A percentile compares a stretch with the other conserved stretches of the same genome.
These are phyloP conservation scores for Fregetta grallaria DNA, from an alignment of 2,113 vertebrate genomes.

Conservation along the genomic window DNA sequence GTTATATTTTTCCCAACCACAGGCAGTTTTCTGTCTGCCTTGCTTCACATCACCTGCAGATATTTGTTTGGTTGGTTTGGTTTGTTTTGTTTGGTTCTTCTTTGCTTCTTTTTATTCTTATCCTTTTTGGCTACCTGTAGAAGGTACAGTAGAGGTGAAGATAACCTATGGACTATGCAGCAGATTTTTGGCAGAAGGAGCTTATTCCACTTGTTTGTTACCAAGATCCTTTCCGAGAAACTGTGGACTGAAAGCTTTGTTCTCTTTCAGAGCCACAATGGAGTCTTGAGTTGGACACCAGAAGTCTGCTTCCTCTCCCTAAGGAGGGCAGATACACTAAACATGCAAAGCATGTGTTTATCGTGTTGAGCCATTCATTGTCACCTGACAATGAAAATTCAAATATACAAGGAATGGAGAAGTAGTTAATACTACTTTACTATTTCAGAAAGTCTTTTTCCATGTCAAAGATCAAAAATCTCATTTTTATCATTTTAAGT, in stretches of 20 bases:
- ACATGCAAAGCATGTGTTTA: background rate
- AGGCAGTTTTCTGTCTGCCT: background rate
- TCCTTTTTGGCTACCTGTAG: background rate
- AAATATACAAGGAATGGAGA: background rate
- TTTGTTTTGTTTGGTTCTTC: background rate
- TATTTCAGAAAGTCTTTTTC: background rate
- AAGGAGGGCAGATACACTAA: background rate
- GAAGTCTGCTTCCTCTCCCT: background rate
- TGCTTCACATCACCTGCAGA: background rate
- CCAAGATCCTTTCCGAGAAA: background rate
- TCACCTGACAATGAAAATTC: background rate
- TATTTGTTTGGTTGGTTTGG: background rate
- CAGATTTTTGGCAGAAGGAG: background rate
- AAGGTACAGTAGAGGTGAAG: background rate
- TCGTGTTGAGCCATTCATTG: background rate
- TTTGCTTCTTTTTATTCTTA: background rate
- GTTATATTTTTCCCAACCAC: background rate
- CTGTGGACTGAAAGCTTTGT: background rate
- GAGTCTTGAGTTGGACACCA: background rate
- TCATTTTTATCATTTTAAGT: background rate
- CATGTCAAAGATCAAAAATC: background rate
- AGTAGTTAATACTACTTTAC: background rate
- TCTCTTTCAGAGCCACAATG: rapidly evolving
- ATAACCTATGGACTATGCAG: background rate
- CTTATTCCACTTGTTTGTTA: background rate